A percentile compares a stretch with the other conserved stretches of the same genome.
These are phyloP conservation scores for Branchipolynoe longqiensis DNA, from an alignment of 2,888 invertebrate species.

Conservation along the genomic window DNA sequence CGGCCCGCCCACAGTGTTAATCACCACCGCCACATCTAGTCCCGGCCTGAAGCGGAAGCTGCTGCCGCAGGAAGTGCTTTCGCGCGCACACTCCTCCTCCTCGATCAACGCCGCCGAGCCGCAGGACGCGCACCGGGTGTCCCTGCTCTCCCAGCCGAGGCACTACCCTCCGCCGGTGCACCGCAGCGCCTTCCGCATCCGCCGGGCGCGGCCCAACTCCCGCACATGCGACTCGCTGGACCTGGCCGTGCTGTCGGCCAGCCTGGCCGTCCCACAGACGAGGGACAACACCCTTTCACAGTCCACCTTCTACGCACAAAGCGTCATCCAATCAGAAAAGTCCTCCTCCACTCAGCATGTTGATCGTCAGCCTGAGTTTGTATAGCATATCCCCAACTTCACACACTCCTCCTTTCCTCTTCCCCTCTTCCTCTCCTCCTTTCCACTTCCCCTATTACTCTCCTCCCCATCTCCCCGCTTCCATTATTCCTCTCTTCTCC, in stretches of 20 bases:
- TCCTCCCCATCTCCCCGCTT: no score
- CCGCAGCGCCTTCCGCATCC: neutral
- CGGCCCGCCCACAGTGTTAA: neutral
- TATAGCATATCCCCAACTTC: neutral
- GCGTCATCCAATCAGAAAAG: neutral
- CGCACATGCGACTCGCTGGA: neutral
- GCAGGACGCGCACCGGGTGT: neutral
- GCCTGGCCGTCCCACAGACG: no score
- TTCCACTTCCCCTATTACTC: no score
- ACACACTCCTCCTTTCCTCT: no score
- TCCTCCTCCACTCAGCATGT: neutral
- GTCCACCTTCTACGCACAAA: constrained; percentile 24
- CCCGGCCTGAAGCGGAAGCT: neutral
- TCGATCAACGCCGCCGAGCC: no score
- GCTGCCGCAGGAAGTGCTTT: neutral
- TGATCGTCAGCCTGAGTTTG: neutral
- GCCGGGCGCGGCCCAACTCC: neutral
- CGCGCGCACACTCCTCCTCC: neutral
- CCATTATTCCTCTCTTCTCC: no score
- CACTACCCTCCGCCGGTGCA: constrained; percentile 1
- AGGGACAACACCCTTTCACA: neutral
- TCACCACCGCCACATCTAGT: neutral
- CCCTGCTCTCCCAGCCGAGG: neutral
- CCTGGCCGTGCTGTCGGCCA: neutral
- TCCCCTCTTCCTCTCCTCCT: no score